Evolutionary conservation across 2,797 vertebrate genomes (phyloP).

Genomic region (Falco novaeseelandiae): DNA sequence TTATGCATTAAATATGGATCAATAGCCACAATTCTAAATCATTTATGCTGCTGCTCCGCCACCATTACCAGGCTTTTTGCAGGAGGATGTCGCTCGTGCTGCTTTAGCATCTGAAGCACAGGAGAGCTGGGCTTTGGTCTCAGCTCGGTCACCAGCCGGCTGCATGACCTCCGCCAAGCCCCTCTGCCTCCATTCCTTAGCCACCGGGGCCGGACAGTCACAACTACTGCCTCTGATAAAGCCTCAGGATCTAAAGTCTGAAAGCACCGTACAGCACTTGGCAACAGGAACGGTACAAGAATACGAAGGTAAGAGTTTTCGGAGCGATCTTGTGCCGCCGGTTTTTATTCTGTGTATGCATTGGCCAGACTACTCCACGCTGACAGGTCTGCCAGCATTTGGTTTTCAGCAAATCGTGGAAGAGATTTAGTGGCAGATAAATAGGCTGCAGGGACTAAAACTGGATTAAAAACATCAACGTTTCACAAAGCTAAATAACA

Average conservation of each 20-base stretch:
- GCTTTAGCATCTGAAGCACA: background rate
- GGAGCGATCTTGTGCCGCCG: fast-evolving
- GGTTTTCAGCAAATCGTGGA: background rate
- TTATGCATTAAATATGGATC: fast-evolving
- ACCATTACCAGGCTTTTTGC: fast-evolving
- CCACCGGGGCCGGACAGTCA: fast-evolving
- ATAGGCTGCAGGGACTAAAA: background rate
- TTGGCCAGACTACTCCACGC: fast-evolving
- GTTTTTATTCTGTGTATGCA: fast-evolving
- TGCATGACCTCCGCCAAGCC: fast-evolving
- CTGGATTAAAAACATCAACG: fast-evolving
- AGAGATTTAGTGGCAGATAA: background rate
- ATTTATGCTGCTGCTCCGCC: background rate
- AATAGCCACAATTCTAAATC: fast-evolving
- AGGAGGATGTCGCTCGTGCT: background rate
- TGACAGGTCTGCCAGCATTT: fast-evolving
- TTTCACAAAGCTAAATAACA: background rate
- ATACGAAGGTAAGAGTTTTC: fast-evolving
- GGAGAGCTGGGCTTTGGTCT: background rate
- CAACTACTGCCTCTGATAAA: fast-evolving
- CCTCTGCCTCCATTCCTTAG: background rate
- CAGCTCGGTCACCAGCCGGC: background rate
- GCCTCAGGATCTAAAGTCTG: fast-evolving
- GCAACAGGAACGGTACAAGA: background rate
- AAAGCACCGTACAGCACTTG: fast-evolving